Base-by-base conservation (phyloP, 2,888 invertebrate genomes). In the Tinea semifulvella region DNA sequence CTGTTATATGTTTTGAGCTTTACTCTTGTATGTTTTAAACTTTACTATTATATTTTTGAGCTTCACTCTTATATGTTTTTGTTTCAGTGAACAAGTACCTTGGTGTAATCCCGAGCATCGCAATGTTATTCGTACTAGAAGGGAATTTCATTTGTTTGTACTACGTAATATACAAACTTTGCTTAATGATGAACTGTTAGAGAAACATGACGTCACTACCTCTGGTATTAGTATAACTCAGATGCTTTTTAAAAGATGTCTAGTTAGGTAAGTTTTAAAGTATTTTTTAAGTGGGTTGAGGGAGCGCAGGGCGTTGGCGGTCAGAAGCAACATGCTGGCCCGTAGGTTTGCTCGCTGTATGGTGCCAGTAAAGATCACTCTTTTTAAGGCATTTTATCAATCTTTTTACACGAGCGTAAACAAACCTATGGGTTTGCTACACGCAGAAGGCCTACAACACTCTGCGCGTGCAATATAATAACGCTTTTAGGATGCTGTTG, bases 101-200 rank as follows among this genome's bases (percentile, higher is more conserved):
- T 88, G 86, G 86, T 68, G 82, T 1, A 68, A 81, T 0, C 42
- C 62, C 1, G 79, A 82, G 11, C 81, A 85, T 48, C 71, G 81
- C 5, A 79, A 74, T 45, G 54, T 70, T 13, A 53, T 88, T 8
- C 80, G 83, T 49, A 65, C 70, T 0, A 79, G 83, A 0, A 63
- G 71, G 0, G 84, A 85, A 31, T 79, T 88, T 54, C 86, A 87
- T 58, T 69, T 71, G 17, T 87, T 85, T 62, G 67, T 79, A n/a
- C 52, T 87, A 47, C 71, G 81, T 46, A 50, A 60, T 42, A 57
- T 66, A 2, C 58, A 51, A 5, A 54, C 63, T 0, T 71, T 76
- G 1, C 48, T 82, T 1, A 71, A 76, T 49, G 50, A 54, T 1
- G 64, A 62, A 5, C 43, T 48, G 2, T 2, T 56, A 0, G 65